phyloP scores from a whole-genome alignment of 2,797 vertebrate species.

The Eulemur rubriventer region DNA sequence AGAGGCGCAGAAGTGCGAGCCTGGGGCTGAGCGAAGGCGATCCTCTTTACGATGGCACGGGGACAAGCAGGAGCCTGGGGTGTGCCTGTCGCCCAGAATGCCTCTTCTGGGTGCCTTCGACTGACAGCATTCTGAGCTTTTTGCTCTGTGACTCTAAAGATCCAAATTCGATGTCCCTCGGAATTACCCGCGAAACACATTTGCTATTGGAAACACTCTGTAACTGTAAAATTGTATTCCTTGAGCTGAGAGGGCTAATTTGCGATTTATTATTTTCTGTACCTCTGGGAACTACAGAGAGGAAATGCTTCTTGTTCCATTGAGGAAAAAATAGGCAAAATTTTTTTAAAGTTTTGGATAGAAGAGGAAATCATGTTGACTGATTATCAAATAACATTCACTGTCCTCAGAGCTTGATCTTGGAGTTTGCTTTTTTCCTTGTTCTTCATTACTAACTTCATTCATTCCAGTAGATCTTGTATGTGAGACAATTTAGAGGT shows the following conservation, averaged over 20 bases:
- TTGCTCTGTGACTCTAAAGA: neutral
- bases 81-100: neutral
- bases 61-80: neutral
- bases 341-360: neutral
- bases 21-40: neutral
- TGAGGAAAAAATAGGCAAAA: neutral
- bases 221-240: neutral
- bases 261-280: slow-evolving; percentile 35
- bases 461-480: neutral
- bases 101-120: neutral
- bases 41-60: neutral
- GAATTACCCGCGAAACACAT: neutral
- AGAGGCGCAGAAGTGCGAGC: neutral
- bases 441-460: slow-evolving; percentile 23
- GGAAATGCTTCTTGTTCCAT: neutral
- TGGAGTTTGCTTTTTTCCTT: neutral
- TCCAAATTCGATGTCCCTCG: slow-evolving; percentile 24
- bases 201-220: neutral
- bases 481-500: neutral
- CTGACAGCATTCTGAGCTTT: neutral
- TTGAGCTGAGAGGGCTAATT: neutral
- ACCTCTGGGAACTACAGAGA: neutral
- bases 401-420: neutral
- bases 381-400: neutral
- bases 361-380: neutral